Conservation (phyloP, 1,140 invertebrate species). For the Pachypsylla venusta region DNA sequence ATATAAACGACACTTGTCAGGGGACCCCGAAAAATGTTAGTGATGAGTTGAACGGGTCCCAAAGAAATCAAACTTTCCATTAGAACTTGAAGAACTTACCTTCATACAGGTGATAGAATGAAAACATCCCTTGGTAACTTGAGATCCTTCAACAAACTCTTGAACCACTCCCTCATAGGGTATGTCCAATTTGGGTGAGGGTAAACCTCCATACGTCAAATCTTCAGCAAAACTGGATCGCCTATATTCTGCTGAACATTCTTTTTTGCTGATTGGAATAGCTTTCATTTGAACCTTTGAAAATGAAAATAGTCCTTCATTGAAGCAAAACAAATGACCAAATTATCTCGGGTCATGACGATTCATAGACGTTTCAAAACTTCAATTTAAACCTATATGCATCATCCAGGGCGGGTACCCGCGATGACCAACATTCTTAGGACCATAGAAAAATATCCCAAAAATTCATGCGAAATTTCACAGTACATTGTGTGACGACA, state of each 20-base stretch:
- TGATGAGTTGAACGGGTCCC: too few relatives aligned
- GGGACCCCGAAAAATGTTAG: too few relatives aligned
- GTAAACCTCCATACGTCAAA: conserved; percentile 53
- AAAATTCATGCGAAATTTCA: too few relatives aligned
- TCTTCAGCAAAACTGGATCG: conserved; percentile 46
- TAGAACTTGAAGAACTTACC: conserved; percentile 29
- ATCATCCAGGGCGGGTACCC: too few relatives aligned
- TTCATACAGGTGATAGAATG: conserved; percentile 90
- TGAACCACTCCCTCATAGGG: conserved; percentile 70
- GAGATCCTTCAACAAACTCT: conserved; percentile 5
- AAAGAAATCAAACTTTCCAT: background rate
- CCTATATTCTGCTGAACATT: conserved; percentile 35
- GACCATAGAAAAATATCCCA: too few relatives aligned
- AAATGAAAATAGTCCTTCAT: background rate
- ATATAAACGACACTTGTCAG: too few relatives aligned
- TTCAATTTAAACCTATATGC: too few relatives aligned
- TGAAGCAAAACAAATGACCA: too few relatives aligned
- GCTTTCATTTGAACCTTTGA: conserved; percentile 53
- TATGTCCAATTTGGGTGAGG: conserved; percentile 50
- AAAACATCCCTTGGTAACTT: conserved; percentile 60
- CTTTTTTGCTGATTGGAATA: conserved; percentile 49
- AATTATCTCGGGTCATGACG: too few relatives aligned
- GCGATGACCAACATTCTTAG: too few relatives aligned
- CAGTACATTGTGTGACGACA: too few relatives aligned
- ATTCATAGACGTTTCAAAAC: too few relatives aligned